phyloP scores from a whole-genome alignment of 2,797 vertebrate species.

The Enteromius mattozi region DNA sequence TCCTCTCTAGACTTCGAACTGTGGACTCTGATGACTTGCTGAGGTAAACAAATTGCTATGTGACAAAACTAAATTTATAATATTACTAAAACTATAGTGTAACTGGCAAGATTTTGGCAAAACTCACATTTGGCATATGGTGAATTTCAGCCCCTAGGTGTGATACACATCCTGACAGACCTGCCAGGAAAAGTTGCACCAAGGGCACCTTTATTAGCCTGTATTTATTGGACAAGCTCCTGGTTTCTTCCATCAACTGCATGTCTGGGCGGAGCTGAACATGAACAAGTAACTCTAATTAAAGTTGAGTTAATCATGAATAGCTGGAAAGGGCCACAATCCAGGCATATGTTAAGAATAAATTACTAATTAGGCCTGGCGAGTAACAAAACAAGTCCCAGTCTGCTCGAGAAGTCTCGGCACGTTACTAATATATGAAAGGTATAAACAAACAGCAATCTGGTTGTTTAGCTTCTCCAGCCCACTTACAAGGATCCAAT shows the following conservation, averaged over 20 bases:
- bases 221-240: slow-evolving; percentile 44
- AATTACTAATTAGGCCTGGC: slow-evolving; percentile 85
- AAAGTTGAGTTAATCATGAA: slow-evolving; percentile 85
- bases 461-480: slow-evolving; percentile 88
- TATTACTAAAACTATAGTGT: background rate
- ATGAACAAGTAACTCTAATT: slow-evolving; percentile 82
- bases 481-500: slow-evolving; percentile 89
- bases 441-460: slow-evolving; percentile 90
- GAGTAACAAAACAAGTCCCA: slow-evolving; percentile 80
- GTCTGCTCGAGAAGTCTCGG: slow-evolving; percentile 84
- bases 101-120: background rate
- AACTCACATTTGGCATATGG: background rate
- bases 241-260: slow-evolving; percentile 69
- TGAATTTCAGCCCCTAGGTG: background rate
- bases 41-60: too few relatives aligned
- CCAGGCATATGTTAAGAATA: slow-evolving; percentile 87
- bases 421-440: slow-evolving; percentile 88
- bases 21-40: too few relatives aligned
- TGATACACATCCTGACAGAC: slow-evolving; percentile 48
- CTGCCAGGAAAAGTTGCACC: slow-evolving; percentile 57
- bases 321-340: slow-evolving; percentile 84
- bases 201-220: slow-evolving; percentile 66
- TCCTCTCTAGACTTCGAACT: too few relatives aligned
- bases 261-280: slow-evolving; percentile 71
- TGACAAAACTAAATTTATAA: background rate